A percentile compares a stretch with the other conserved stretches of the same genome.
Evolutionary conservation across 2,113 vertebrate species (phyloP).

Genomic region (Etheostoma cragini): DNA sequence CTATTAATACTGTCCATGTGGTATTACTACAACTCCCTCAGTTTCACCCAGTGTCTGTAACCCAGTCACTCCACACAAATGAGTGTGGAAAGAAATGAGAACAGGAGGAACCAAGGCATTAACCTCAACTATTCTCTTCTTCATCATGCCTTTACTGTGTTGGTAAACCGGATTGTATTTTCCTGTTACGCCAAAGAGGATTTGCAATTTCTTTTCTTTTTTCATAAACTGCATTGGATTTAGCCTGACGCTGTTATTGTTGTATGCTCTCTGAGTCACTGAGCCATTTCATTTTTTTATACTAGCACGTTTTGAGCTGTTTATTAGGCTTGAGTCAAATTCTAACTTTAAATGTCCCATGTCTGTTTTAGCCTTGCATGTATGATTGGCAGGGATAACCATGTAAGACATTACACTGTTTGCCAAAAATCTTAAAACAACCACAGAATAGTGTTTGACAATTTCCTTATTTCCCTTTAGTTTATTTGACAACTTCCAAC

Average conservation of each 20-base stretch:
- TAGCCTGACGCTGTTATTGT: slow-evolving; percentile 32
- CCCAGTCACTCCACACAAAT: slow-evolving; percentile 15
- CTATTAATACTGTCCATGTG: slow-evolving; percentile 58
- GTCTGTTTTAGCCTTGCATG: slow-evolving; percentile 30
- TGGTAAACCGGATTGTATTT: slow-evolving; percentile 59
- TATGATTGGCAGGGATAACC: slow-evolving; percentile 1
- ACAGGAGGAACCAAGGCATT: slow-evolving; percentile 3
- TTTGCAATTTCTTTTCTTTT: slow-evolving; percentile 12
- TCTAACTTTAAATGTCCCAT: slow-evolving; percentile 9
- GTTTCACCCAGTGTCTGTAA: slow-evolving; percentile 14
- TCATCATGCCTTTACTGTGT: slow-evolving; percentile 65
- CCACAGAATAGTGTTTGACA: slow-evolving; percentile 5
- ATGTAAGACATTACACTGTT: slow-evolving; percentile 14
- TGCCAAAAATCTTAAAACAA: slow-evolving; percentile 37
- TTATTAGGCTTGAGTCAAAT: not conserved
- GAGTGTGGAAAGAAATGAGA: slow-evolving; percentile 7
- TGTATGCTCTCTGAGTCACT: slow-evolving; percentile 47
- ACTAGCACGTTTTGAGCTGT: slow-evolving; percentile 36
- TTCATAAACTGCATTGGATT: slow-evolving; percentile 19
- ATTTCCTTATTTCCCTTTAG: not conserved
- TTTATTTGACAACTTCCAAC: not conserved
- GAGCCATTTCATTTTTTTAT: slow-evolving; percentile 54
- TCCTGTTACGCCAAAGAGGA: slow-evolving; percentile 70
- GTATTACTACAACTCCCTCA: slow-evolving; percentile 29
- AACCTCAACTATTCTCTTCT: slow-evolving; percentile 40